Conservation (phyloP, 2,797 vertebrate species). For the Pyrocephalus nanus region DNA sequence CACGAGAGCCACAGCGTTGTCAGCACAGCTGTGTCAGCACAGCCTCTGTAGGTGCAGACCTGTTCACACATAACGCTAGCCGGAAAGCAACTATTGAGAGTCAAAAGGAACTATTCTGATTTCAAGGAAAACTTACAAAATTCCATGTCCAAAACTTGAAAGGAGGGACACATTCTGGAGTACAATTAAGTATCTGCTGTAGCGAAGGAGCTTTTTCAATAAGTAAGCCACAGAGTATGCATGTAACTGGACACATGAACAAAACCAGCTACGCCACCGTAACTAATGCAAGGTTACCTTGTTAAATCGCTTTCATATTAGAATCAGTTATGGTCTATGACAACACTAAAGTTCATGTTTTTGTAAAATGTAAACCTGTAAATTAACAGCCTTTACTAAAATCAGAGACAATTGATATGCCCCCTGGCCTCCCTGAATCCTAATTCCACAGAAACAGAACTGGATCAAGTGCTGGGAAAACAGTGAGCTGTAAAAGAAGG, state of each 20-base stretch:
- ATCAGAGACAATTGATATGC: not conserved
- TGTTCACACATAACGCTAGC: fast-evolving
- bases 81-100: not conserved
- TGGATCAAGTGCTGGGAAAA: not conserved
- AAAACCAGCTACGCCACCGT: not conserved
- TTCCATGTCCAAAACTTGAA: not conserved
- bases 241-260: not conserved
- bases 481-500: not conserved
- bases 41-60: not conserved
- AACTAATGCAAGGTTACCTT: not conserved
- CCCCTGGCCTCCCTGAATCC: not conserved
- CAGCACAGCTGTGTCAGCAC: not conserved
- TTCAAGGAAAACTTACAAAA: not conserved
- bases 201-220: not conserved
- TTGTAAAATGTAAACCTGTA: not conserved
- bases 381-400: not conserved
- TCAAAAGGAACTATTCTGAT: not conserved
- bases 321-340: not conserved
- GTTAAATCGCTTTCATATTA: not conserved
- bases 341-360: not conserved
- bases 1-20: not conserved
- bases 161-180: not conserved
- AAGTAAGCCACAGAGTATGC: not conserved
- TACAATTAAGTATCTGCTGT: not conserved
- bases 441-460: not conserved